Percentiles rank a stretch among this genome's conserved stretches.
phyloP scores from a whole-genome alignment of 2,797 vertebrate species.

The Pogoniulus pusillus region DNA sequence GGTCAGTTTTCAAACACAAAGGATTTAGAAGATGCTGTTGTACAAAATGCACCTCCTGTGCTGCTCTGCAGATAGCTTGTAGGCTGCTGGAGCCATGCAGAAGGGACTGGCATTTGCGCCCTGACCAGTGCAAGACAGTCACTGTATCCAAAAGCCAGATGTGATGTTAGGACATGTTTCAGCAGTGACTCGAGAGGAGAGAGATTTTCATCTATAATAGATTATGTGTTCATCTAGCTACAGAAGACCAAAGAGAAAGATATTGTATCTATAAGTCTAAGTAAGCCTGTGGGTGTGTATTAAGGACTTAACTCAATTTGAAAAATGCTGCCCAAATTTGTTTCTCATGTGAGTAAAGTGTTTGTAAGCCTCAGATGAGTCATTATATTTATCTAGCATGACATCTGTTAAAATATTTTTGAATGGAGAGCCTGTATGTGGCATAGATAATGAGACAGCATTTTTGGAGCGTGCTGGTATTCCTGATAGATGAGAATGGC shows the following conservation, averaged over 20 bases:
- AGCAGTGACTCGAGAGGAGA: background rate
- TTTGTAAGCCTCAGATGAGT: slow-evolving; percentile 43
- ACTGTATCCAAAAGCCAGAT: background rate
- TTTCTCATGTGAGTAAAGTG: slow-evolving; percentile 23
- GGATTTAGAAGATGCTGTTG: background rate
- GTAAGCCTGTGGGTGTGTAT: slow-evolving; percentile 54
- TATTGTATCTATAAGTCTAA: slow-evolving; percentile 65
- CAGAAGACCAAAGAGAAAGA: slow-evolving; percentile 21
- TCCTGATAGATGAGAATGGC: slow-evolving; percentile 43
- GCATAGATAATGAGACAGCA: slow-evolving; percentile 41
- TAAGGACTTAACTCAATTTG: slow-evolving; percentile 64
- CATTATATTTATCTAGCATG: slow-evolving; percentile 58
- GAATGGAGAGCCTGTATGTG: slow-evolving; percentile 30
- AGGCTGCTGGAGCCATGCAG: background rate
- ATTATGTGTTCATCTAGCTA: background rate
- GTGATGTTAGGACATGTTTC: background rate
- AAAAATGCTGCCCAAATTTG: slow-evolving; percentile 60
- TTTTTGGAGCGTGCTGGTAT: slow-evolving; percentile 12
- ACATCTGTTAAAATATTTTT: slow-evolving; percentile 64
- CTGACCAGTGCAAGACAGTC: background rate
- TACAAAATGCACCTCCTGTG: background rate
- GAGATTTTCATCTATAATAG: slow-evolving; percentile 13
- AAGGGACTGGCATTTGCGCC: background rate
- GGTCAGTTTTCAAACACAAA: background rate
- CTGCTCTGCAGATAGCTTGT: background rate